Conservation (phyloP, 2,113 vertebrate genomes). For the Aplodontia rufa region DNA sequence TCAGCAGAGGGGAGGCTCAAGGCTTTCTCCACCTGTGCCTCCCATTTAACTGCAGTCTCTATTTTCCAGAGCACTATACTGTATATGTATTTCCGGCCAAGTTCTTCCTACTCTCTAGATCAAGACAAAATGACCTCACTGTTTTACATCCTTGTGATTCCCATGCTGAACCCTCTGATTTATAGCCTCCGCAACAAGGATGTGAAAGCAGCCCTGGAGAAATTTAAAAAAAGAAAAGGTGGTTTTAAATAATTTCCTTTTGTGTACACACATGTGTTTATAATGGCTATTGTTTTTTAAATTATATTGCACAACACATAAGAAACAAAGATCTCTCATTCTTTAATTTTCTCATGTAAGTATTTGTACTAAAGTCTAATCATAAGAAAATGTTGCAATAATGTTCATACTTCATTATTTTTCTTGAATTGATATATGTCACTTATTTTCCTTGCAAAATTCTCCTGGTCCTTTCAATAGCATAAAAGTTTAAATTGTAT, state of each 20-base stretch:
- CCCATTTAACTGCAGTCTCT: not conserved
- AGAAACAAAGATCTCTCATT: not conserved
- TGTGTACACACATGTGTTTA: not conserved
- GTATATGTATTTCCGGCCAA: not conserved
- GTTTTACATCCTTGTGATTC: not conserved
- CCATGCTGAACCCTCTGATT: not conserved
- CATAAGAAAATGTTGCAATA: not conserved
- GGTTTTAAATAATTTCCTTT: not conserved
- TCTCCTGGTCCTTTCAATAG: no score
- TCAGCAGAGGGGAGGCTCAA: not conserved
- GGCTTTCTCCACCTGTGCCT: constrained; percentile 23
- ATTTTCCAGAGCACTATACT: not conserved
- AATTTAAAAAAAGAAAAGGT: not conserved
- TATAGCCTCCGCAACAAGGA: not conserved
- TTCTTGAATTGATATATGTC: not conserved
- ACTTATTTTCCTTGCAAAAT: not conserved
- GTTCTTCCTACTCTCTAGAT: not conserved
- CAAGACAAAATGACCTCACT: not conserved
- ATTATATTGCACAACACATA: not conserved
- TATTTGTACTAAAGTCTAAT: not conserved
- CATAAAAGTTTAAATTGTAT: no score
- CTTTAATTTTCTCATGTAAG: not conserved
- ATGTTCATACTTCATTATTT: not conserved
- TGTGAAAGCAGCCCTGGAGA: not conserved
- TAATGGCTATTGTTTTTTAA: not conserved